Base-by-base conservation (phyloP, 1,140 invertebrate species). In the Chlorops oryzae region DNA sequence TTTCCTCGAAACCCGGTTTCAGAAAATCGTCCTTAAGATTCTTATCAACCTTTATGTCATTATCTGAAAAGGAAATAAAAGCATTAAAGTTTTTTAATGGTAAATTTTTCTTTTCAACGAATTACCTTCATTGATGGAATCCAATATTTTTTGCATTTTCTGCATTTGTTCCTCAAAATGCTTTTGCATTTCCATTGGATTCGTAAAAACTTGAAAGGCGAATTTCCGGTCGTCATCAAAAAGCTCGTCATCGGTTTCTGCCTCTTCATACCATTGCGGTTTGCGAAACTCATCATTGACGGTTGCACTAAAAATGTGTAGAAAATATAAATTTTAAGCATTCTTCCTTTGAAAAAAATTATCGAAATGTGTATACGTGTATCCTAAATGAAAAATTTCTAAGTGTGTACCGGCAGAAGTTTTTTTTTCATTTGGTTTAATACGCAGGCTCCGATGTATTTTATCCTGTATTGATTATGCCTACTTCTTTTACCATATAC, bases 141-240 rank as follows among this genome's bases (percentile, higher is more conserved):
- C 73, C 34, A 70, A 54, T 18, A 71, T 55, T n/a, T n/a, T n/a
- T n/a, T n/a, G n/a, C 24, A 75, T 53, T 15, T 67, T 61, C 43
- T 74, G 68, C 63, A 76, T 56, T 52, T 76, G 74, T 20, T 70
- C 58, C 48, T 76, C 74, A 50, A 75, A 76, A 56, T 74, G 74
- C 35, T 63, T 66, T 47, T 75, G 73, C 61, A 76, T 68, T 59
- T 76, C 73, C 40, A 75, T 43, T 0, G 75, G 73, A 59, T 73
- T 72, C 2, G 69, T 67, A 21, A 76, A 76, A 12, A 74, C 60
- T 51, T 74, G 65, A 43, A 75, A 74, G 15, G 59, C 62, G 51
- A 70, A 68, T 49, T 69, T 71, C 25, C 65, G 63, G 57, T 71
- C 62, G 28, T 65, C 65, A 46, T 71, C 68, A 32, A 71, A 71